A percentile compares a stretch with the other conserved stretches of the same genome.
Evolutionary conservation across 2,113 vertebrate species (phyloP).

Genomic region (Bos indicus): DNA sequence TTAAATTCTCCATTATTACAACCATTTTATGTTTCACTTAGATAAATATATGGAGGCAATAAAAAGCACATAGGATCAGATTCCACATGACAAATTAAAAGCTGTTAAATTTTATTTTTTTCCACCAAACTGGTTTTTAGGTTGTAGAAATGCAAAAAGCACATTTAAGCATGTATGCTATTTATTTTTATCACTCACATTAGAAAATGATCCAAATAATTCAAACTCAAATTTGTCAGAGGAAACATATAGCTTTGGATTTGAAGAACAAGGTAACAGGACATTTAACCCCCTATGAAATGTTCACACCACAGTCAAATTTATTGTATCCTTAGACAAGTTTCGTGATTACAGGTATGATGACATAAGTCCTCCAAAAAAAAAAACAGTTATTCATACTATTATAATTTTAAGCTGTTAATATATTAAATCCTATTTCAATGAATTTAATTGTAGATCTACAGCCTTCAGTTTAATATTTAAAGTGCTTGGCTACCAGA

Average conservation of each 20-base stretch:
- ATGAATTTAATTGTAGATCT: constrained; percentile 45
- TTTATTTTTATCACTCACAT: constrained; percentile 59
- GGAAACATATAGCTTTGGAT: constrained; percentile 2
- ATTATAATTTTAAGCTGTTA: constrained; percentile 1
- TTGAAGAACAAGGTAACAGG: not conserved
- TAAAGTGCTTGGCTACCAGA: not conserved
- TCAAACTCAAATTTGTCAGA: constrained; percentile 47
- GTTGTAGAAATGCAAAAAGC: constrained; percentile 63
- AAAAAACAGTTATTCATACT: not conserved
- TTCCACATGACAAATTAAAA: constrained; percentile 73
- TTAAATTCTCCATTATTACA: constrained; percentile 72
- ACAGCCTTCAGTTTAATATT: constrained; percentile 13
- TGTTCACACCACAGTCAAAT: not conserved
- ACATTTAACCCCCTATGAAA: constrained; percentile 16
- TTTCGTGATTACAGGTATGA: not conserved
- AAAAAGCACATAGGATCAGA: constrained; percentile 68
- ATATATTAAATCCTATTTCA: not conserved
- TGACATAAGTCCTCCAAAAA: not conserved
- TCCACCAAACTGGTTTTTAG: constrained; percentile 50
- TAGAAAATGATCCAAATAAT: constrained; percentile 60
- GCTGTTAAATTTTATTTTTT: constrained; percentile 75
- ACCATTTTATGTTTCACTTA: constrained; percentile 71
- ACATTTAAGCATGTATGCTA: constrained; percentile 42
- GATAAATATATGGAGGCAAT: constrained; percentile 73
- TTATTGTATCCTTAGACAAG: not conserved